Conservation (phyloP, 2,888 invertebrate genomes). For the Danaus chrysippus region DNA sequence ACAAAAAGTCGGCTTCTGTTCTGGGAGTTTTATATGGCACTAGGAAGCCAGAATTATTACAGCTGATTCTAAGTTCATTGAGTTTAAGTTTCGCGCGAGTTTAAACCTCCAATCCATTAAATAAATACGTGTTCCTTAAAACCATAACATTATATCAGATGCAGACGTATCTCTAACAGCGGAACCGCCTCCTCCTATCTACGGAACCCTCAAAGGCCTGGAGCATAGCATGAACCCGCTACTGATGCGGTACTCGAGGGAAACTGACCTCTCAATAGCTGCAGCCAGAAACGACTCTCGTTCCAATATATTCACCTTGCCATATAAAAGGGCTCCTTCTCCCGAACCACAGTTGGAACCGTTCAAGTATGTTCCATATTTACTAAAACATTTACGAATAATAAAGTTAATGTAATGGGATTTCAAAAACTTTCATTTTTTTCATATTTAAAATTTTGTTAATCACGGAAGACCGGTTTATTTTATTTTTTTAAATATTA, state of each 20-base stretch:
- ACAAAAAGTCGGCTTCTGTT: too few relatives aligned
- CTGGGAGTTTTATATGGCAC: too few relatives aligned
- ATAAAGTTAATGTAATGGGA: background rate
- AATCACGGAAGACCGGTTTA: too few relatives aligned
- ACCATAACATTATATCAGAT: constrained; percentile 42
- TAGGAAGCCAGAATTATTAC: too few relatives aligned
- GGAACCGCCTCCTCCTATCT: constrained; percentile 82
- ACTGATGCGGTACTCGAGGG: constrained; percentile 92
- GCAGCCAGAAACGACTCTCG: constrained; percentile 89
- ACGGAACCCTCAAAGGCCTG: constrained; percentile 91
- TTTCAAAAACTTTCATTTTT: too few relatives aligned
- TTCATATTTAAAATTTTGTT: too few relatives aligned
- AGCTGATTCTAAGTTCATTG: too few relatives aligned
- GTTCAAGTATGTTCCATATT: constrained; percentile 72
- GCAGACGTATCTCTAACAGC: constrained; percentile 76
- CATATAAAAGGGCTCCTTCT: constrained; percentile 64
- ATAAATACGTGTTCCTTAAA: too few relatives aligned
- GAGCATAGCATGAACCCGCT: constrained; percentile 97
- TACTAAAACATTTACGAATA: background rate
- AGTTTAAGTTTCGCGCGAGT: too few relatives aligned
- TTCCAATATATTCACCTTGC: constrained; percentile 85
- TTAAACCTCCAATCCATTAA: too few relatives aligned
- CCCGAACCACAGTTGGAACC: constrained; percentile 83
- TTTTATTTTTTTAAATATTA: too few relatives aligned
- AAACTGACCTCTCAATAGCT: constrained; percentile 93